Evolutionary conservation across 2,888 invertebrate species (phyloP).

Genomic region (Drosophila meridiana): DNA sequence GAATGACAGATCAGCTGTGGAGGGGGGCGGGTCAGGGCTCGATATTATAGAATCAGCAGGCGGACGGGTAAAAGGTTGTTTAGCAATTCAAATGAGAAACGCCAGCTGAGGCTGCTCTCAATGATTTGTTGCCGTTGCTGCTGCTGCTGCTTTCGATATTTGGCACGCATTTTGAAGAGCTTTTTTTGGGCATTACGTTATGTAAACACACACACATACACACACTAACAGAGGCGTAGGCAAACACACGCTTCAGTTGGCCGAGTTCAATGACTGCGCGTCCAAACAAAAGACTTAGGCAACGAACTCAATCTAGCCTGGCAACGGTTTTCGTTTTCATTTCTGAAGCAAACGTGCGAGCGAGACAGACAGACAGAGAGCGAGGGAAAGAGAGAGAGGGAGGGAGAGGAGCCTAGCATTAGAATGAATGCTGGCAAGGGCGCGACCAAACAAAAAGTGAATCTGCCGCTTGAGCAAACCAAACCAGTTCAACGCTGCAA

Average conservation of each 20-base stretch:
- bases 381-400: constrained; percentile 13
- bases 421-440: constrained; percentile 56
- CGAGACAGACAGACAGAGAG: constrained; percentile 13
- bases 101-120: constrained; percentile 26
- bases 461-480: constrained; percentile 73
- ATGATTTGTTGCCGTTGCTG: constrained; percentile 13
- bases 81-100: constrained; percentile 67
- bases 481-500: constrained; percentile 70
- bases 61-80: constrained; percentile 24
- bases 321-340: constrained; percentile 82
- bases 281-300: constrained; percentile 77
- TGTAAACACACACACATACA: constrained; percentile 30
- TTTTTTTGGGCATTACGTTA: constrained; percentile 36
- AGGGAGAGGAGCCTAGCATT: constrained; percentile 44
- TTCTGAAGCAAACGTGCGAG: constrained; percentile 49
- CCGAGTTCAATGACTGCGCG: constrained; percentile 66
- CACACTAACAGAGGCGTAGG: constrained; percentile 4
- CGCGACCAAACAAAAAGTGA: constrained; percentile 76
- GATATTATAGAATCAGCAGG: constrained; percentile 44
- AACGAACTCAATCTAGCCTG: constrained; percentile 71
- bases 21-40: constrained; percentile 9
- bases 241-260: constrained; percentile 8
- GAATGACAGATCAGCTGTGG: constrained; percentile 23
- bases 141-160: constrained; percentile 33
- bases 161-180: constrained; percentile 50